Evolutionary conservation across 2,113 vertebrate species (phyloP), one percentile per base, ranked within the genome.

Genomic region (Cnemophilus loriae): DNA sequence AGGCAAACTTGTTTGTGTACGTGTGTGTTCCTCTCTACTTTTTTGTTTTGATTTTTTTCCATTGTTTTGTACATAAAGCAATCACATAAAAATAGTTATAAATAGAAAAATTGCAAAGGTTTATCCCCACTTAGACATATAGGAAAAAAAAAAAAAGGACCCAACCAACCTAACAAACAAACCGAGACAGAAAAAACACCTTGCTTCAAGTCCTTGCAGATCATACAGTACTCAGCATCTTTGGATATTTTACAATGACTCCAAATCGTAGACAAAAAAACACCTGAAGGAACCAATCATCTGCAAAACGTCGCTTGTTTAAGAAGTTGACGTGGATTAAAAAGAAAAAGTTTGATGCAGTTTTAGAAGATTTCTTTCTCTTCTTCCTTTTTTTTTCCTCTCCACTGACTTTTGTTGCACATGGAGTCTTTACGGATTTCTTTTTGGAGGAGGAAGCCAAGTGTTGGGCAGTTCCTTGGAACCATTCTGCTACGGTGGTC

Each of bases 221-320:
- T 98, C 97, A 97, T 98, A 98, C 98, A 99, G 98, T 98, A 98
- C 97, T 98, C 96, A 93, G 97, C 97, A 98, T 99, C 99, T 99
- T 99, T 99, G 99, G 99, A 98, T 98, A 98, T 97, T 97, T 98
- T 97, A 98, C 98, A 97, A 97, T 84, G 86, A 94, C 94, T 98
- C 97, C 96, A 93, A 96, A 97, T 16, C 1, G 74, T 96, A 96
- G 96, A 97, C 95, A 94, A 97, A 96, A 95, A 93, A 90, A 88
- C 95, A 97, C 94, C 96, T 95, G 96, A 97, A 97, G 90, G 93
- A 95, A 96, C 75, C 70, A 85, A 91, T 93, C 59, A 70, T 96
- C 95, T 97, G 97, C 94, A 97, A 98, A 98, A 97, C 1, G 30
- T 85, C 44, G 41, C 97, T 95, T 88, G 16, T 49, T 73, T 97